Evolutionary conservation across 2,113 vertebrate species (phyloP).

Genomic region (Eublepharis macularius): DNA sequence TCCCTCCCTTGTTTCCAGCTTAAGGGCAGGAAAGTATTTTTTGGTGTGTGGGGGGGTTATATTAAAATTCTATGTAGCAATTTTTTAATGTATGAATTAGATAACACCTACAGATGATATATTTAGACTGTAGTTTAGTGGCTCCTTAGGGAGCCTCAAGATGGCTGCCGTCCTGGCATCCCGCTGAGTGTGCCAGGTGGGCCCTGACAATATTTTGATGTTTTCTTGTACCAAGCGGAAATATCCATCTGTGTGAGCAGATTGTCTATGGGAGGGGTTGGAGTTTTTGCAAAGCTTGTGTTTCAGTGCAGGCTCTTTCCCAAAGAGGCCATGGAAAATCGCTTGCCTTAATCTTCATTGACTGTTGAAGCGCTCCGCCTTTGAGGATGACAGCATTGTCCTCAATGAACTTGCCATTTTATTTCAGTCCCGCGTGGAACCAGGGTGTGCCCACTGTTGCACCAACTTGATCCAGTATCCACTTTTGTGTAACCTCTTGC

Average conservation of each 20-base stretch:
- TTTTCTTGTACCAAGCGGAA: not conserved
- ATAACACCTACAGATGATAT: not conserved
- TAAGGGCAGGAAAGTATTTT: no score
- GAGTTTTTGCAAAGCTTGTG: not conserved
- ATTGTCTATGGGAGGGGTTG: not conserved
- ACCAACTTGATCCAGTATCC: not conserved
- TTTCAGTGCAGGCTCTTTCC: not conserved
- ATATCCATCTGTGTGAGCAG: constrained; percentile 14
- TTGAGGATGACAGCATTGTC: not conserved
- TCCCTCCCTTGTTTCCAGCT: no score
- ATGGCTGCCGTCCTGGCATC: not conserved
- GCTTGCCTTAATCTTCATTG: not conserved
- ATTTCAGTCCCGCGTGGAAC: not conserved
- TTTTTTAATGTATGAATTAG: not conserved
- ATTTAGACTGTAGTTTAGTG: no score
- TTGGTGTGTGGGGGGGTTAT: no score
- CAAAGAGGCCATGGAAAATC: not conserved
- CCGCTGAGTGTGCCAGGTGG: not conserved
- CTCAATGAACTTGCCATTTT: not conserved
- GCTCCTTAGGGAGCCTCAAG: no score
- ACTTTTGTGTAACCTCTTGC: not conserved
- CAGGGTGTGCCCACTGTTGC: rapidly evolving
- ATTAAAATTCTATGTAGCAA: no score
- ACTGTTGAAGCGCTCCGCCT: not conserved
- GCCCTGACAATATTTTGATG: constrained; percentile 4